Base-by-base conservation (phyloP, 2,888 invertebrate genomes). In the Lithosia quadra region DNA sequence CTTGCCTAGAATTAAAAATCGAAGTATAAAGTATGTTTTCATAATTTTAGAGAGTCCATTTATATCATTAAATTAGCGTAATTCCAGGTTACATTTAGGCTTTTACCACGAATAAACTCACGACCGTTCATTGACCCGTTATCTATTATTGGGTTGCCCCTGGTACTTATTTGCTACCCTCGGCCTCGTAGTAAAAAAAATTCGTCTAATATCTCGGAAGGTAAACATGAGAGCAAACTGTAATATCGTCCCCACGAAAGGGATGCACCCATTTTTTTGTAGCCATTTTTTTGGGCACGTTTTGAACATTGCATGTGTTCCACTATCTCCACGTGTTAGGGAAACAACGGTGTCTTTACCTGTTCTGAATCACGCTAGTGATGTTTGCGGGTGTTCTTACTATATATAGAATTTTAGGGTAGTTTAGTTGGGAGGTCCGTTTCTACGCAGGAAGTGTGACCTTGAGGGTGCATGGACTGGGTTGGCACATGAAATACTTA, bases 401-500 rank as follows among this genome's bases (percentile, higher is more conserved):
- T 65, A 82, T 84, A 87, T 82, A 80, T 80, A 76, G 67, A 18
- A 75, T 33, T 71, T 79, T 81, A 65, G 62, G 13, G 13, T 13
- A 0, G 0, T 18, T 11, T 8, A 36, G 62, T 33, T 2, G 80
- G 76, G 92, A 86, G 89, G 94, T 94, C 93, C 94, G 90, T 90
- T 90, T 92, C 93, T 93, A 92, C 93, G 87, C 90, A 85, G 94
- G 77, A 82, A 92, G 77, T 88, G 89, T 83, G 86, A 71, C 80
- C 78, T 79, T 78, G 78, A 69, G 73, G 84, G 77, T 81, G 73
- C 86, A 85, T 64, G 39, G 72, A 49, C 68, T 61, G 85, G 92
- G 92, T 82, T 84, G 86, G 89, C 84, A 78, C 85, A 89, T 80
- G 88, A 91, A 86, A 82, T 92, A 91, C 92, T 86, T 34, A 3